Conservation (phyloP, 2,797 vertebrate genomes). For the Odontamblyopus lacepedii region DNA sequence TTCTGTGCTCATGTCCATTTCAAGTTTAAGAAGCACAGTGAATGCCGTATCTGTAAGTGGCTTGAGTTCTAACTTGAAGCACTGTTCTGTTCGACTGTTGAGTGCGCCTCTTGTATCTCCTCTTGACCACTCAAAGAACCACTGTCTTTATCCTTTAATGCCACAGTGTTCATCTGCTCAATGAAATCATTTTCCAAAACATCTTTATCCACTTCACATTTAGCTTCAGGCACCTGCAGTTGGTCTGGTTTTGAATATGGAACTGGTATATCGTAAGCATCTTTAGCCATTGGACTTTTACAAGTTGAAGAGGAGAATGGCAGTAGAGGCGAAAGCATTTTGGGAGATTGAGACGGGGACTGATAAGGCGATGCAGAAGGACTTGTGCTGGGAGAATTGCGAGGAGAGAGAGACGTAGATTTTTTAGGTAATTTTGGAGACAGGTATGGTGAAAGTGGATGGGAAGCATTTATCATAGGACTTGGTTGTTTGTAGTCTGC, state of each 20-base stretch:
- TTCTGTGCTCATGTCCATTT: neutral
- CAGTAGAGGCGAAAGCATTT: conserved; percentile 39
- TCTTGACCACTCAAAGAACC: conserved; percentile 78
- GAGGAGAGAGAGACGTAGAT: conserved; percentile 21
- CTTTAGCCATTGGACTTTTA: conserved; percentile 54
- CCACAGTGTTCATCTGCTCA: conserved; percentile 60
- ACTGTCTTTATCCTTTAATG: conserved; percentile 75
- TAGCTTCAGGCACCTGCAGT: conserved; percentile 5
- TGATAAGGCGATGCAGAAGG: conserved; percentile 56
- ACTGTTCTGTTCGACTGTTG: conserved; percentile 27
- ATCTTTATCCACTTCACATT: neutral
- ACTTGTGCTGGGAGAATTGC: conserved; percentile 36
- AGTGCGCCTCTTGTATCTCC: conserved; percentile 60
- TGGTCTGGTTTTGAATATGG: conserved; percentile 28
- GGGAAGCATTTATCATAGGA: conserved; percentile 16
- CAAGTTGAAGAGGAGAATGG: conserved; percentile 49
- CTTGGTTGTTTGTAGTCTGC: conserved; percentile 59
- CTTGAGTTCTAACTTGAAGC: conserved; percentile 5
- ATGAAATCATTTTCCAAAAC: conserved; percentile 45
- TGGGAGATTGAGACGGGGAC: conserved; percentile 47
- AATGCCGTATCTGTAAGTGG: conserved; percentile 1
- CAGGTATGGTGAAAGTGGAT: conserved; percentile 36
- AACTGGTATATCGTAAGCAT: conserved; percentile 61
- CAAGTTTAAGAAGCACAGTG: neutral
- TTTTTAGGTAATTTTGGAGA: conserved; percentile 42